Evolutionary conservation across 1,140 invertebrate genomes (phyloP), one percentile per base, ranked within the genome.

Genomic region (Drosophila orena): DNA sequence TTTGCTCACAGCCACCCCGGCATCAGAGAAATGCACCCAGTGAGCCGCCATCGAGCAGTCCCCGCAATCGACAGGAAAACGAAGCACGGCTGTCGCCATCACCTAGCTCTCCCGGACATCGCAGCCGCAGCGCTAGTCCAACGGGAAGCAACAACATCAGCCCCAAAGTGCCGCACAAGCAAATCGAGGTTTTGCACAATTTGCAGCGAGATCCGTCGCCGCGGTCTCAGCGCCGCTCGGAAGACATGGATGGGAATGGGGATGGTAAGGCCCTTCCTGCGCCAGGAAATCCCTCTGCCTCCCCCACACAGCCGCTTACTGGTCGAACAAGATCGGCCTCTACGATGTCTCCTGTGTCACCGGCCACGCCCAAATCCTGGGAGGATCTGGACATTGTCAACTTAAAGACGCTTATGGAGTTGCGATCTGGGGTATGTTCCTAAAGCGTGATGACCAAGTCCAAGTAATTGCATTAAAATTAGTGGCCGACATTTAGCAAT

Each of bases 141-240:
- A 92, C 92, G 0, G 93, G 94, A 15, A 93, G 93, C 66, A 92
- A 92, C 20, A 85, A 58, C 14, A 91, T 93, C 20, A 93, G 93
- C 70, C 93, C 93, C 7, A 90, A 92, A 47, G 81, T 94, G 35
- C 76, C 93, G 14, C 94, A 95, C 74, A 94, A 94, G 53, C 93
- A 94, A 84, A 94, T 95, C 8, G 94, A 95, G 77, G 93, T 95
- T 4, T 90, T 95, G 14, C 94, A 95, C 72, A 95, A 95, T 81
- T 91, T 95, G 42, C 94, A 94, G 74, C 78, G 93, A 1, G 83
- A 94, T 88, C 93, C 93, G 0, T 94, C 93, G 4, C 94, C 94
- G 0, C 86, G 92, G 7, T 90, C 92, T 0, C 20, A 66, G 10
- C 47, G 71, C 6, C 76, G 64, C 10, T 58, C 17, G 1, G 65